Percentiles rank a stretch among this genome's conserved stretches.
Evolutionary conservation across 2,797 vertebrate genomes (phyloP).

Genomic region (Aulostomus chinensis): DNA sequence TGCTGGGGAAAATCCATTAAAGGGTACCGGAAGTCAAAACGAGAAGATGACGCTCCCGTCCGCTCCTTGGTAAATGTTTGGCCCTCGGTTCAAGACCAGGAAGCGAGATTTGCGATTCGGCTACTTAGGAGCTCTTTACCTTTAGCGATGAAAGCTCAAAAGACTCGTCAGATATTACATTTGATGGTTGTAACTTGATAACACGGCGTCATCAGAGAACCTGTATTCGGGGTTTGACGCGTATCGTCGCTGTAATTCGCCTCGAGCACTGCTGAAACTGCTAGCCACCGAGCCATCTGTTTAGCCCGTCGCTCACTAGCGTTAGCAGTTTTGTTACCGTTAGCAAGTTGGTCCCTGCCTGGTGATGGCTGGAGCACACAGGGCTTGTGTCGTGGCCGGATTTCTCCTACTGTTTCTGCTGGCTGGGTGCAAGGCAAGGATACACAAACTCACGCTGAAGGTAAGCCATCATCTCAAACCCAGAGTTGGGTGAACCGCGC

Average conservation of each 20-base stretch:
- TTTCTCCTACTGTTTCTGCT: constrained; percentile 47
- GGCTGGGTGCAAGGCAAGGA: constrained; percentile 58
- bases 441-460: constrained; percentile 68
- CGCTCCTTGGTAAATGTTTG: neutral
- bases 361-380: constrained; percentile 49
- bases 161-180: neutral
- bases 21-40: neutral
- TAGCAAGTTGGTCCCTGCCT: constrained; percentile 26
- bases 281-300: constrained; percentile 31
- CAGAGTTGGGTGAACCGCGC: neutral
- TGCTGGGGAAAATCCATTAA: too few species aligned
- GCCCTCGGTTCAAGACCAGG: constrained; percentile 37
- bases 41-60: constrained; percentile 2
- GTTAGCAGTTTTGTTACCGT: constrained; percentile 20
- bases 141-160: constrained; percentile 36
- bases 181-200: neutral
- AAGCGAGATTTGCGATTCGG: constrained; percentile 36
- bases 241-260: neutral
- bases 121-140: constrained; percentile 19
- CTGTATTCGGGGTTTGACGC: rapidly evolving
- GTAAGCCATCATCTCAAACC: constrained; percentile 34
- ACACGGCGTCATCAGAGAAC: neutral
- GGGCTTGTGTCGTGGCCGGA: constrained; percentile 24
- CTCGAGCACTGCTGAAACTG: neutral
- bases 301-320: constrained; percentile 25